phyloP scores from a whole-genome alignment of 1,140 invertebrate species.

The Arion vulgaris region DNA sequence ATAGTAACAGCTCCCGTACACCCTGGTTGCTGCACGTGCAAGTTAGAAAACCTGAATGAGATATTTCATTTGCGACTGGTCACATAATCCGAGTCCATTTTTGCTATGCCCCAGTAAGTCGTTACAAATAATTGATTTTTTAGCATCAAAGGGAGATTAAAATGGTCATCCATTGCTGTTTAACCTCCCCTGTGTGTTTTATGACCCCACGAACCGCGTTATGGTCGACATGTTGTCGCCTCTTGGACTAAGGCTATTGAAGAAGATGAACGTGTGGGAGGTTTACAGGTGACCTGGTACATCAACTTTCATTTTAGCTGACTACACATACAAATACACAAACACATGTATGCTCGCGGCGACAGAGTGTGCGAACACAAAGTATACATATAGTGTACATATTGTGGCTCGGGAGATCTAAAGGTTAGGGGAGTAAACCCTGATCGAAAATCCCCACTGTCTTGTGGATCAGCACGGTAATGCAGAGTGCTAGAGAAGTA shows the following conservation, averaged over 20 bases:
- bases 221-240: neutral
- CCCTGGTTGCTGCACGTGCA: neutral
- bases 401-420: no score
- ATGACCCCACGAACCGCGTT: neutral
- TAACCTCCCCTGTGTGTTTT: neutral
- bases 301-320: no score
- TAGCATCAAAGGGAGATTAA: neutral
- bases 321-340: no score
- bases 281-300: neutral
- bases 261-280: neutral
- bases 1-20: neutral
- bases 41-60: neutral
- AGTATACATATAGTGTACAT: no score
- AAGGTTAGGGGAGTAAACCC: no score
- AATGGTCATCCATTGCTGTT: neutral
- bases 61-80: neutral
- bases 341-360: no score
- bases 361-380: no score
- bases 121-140: neutral
- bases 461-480: no score
- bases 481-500: no score
- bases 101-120: neutral
- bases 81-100: neutral
- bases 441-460: no score
- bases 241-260: neutral